These are phyloP conservation scores for Oasisia sp. DNA, from an alignment of 2,888 invertebrate genomes.

Conservation along the genomic window DNA sequence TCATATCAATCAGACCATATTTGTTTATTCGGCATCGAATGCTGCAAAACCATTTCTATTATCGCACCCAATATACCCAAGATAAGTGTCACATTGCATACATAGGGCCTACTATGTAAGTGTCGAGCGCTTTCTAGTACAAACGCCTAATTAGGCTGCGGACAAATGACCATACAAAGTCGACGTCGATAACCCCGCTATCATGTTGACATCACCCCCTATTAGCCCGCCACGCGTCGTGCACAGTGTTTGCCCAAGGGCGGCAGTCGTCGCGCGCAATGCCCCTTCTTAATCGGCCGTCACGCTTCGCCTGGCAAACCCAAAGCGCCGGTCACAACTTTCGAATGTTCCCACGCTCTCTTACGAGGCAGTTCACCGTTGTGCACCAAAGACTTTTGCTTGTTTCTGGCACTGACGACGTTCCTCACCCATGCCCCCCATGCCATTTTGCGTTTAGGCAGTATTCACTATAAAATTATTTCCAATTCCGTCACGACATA, in stretches of 20 bases:
- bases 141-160: neutral
- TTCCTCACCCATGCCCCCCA: neutral
- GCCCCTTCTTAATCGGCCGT: neutral
- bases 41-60: neutral
- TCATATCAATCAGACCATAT: neutral
- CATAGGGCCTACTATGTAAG: too few relatives aligned
- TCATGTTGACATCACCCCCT: neutral
- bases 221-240: neutral
- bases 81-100: neutral
- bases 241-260: neutral
- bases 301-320: conserved; percentile 5
- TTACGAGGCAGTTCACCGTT: neutral
- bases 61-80: neutral
- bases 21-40: neutral
- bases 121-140: neutral
- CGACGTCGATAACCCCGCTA: neutral
- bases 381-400: neutral
- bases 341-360: neutral
- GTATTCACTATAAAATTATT: too few relatives aligned
- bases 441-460: too few relatives aligned
- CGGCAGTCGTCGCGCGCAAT: neutral
- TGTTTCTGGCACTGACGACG: neutral
- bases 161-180: conserved; percentile 1
- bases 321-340: neutral
- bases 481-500: neutral